Evolutionary conservation across 1,140 invertebrate genomes (phyloP), one percentile per base, ranked within the genome.

Genomic region (Formica exsecta): DNA sequence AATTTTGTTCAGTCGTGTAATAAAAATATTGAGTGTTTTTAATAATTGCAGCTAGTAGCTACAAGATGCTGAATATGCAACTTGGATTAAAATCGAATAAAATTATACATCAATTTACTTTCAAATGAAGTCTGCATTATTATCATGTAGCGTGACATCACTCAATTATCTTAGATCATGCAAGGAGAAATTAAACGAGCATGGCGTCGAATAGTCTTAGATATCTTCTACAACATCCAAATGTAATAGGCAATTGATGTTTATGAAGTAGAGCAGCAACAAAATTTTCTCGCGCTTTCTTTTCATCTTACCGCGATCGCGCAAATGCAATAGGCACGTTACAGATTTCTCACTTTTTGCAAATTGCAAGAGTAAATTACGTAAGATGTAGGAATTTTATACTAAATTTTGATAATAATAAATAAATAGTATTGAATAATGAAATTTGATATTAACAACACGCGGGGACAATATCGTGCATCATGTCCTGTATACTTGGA

Each of bases 381-480:
- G 29, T 19, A 32, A 19, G 19, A 64, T 38, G 0, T n/a, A 29
- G 2, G 38, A 8, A 22, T 48, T 16, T 54, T 16, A 19, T 66
- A 1, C 16, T 86, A 88, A 85, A 80, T 87, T 91, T 89, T 91
- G 91, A 92, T 88, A 51, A 51, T 51, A 51, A 51, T 19, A 51
- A 51, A 51, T 19, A 51, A 51, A 6, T 51, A 19, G 16, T 19
- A 51, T 19, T 13, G 19, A 51, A 51, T 51, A 51, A 19, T 51
- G 16, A 51, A 19, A 19, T 51, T 51, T 19, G 13, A 48, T 51
- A 51, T 51, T 51, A 19, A 51, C 44, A 48, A 48, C 48, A 51
- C 16, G n/a, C n/a, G n/a, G 86, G 80, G 85, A 92, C 89, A 87
- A 91, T 92, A 87, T 85, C 5, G 29, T 25, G 16, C 41, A 65